phyloP scores from a whole-genome alignment of 2,888 invertebrate species.

The Parasteatoda lunata region DNA sequence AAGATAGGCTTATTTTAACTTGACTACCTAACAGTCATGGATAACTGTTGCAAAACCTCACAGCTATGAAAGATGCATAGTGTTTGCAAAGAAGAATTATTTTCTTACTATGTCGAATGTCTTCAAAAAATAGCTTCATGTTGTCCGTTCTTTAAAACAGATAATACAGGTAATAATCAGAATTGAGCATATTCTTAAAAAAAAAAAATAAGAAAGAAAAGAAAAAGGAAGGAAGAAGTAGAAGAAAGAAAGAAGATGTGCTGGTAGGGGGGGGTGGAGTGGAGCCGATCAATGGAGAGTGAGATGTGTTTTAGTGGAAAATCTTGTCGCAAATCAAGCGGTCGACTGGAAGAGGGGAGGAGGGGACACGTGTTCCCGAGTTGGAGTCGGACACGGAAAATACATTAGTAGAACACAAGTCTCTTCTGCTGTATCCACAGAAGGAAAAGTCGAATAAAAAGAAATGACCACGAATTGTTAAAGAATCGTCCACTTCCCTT shows the following conservation, averaged over 20 bases:
- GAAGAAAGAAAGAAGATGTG: constrained; percentile 24
- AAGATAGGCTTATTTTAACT: no score
- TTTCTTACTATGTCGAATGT: no score
- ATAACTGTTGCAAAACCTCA: no score
- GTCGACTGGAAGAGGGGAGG: constrained; percentile 27
- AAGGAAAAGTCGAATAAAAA: constrained; percentile 8
- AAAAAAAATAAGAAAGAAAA: no score
- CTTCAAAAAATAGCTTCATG: no score
- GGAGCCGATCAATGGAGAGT: background rate
- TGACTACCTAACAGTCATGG: no score
- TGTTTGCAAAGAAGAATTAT: no score
- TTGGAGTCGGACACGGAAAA: constrained; percentile 64
- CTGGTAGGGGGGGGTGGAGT: background rate
- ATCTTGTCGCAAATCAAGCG: constrained; percentile 64
- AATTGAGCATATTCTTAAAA: no score
- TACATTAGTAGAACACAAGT: constrained; percentile 65
- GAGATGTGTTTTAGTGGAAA: constrained; percentile 61
- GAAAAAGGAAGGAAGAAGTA: no score
- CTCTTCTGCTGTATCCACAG: background rate
- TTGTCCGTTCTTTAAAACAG: no score
- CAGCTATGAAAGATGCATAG: no score
- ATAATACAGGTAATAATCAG: no score
- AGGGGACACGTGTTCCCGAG: constrained; percentile 42
- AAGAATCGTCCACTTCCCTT: background rate
- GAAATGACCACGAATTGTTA: background rate